Percentiles rank a stretch among this genome's conserved stretches.
Conservation (phyloP, 2,888 invertebrate species). For the Mycalesis mineus region DNA sequence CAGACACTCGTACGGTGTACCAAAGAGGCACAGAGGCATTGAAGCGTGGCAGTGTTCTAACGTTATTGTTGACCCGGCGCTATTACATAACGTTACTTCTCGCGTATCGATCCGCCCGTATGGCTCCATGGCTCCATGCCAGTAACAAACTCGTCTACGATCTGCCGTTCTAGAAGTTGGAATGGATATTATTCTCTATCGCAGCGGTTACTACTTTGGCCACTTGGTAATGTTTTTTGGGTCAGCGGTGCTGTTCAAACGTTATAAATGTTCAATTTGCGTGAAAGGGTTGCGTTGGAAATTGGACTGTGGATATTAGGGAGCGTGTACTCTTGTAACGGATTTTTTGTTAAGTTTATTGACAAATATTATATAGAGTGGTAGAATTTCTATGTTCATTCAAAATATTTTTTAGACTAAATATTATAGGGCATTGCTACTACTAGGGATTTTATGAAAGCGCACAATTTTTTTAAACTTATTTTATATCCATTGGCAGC, state of each 20-base stretch:
- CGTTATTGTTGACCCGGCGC: slow-evolving; percentile 48
- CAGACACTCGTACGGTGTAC: background rate
- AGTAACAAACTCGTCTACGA: slow-evolving; percentile 56
- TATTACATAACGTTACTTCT: slow-evolving; percentile 63
- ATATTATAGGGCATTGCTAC: too few relatives aligned
- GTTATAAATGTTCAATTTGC: slow-evolving; percentile 16
- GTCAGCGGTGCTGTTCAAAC: slow-evolving; percentile 4
- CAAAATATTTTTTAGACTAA: too few relatives aligned
- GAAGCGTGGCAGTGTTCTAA: slow-evolving; percentile 27
- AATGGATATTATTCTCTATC: slow-evolving; percentile 31
- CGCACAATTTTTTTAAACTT: too few relatives aligned
- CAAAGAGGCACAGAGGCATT: slow-evolving; percentile 15
- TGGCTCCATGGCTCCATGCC: slow-evolving; percentile 72
- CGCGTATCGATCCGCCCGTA: slow-evolving; percentile 63
- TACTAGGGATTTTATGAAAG: too few relatives aligned
- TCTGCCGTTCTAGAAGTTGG: slow-evolving; percentile 48
- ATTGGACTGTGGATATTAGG: slow-evolving; percentile 5
- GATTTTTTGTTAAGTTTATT: background rate
- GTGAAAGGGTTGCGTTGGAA: slow-evolving; percentile 13
- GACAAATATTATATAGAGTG: too few relatives aligned
- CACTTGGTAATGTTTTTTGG: slow-evolving; percentile 5
- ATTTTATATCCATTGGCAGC: too few relatives aligned
- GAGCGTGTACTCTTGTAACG: background rate
- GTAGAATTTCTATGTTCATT: too few relatives aligned
- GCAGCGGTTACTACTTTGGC: slow-evolving; percentile 5